Evolutionary conservation across 1,140 invertebrate species (phyloP).

Genomic region (Drosophila equinoxialis): DNA sequence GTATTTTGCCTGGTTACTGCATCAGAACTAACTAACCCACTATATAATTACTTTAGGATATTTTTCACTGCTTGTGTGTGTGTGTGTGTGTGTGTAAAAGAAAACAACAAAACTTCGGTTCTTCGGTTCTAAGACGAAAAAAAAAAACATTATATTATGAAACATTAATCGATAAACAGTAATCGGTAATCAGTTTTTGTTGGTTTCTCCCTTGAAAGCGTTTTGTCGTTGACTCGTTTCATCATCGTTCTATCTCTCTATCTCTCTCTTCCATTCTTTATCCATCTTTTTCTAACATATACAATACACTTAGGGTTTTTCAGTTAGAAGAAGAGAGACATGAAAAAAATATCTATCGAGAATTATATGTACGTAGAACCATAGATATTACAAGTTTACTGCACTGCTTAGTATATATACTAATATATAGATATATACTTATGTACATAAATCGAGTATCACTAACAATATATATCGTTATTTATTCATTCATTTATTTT

Average conservation of each 20-base stretch:
- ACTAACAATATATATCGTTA: slow-evolving; percentile 75
- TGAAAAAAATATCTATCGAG: slow-evolving; percentile 42
- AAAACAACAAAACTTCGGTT: slow-evolving; percentile 49
- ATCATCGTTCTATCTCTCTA: slow-evolving; percentile 15
- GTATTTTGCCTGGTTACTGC: slow-evolving; percentile 72
- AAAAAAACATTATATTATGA: slow-evolving; percentile 27
- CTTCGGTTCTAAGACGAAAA: slow-evolving; percentile 23
- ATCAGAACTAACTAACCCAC: slow-evolving; percentile 67
- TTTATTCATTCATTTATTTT: slow-evolving; percentile 47
- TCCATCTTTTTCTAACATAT: slow-evolving; percentile 25
- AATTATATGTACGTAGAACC: slow-evolving; percentile 13
- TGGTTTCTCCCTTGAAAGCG: slow-evolving; percentile 56
- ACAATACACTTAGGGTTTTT: slow-evolving; percentile 44
- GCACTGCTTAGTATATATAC: slow-evolving; percentile 51
- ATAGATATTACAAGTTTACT: slow-evolving; percentile 47
- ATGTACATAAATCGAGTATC: slow-evolving; percentile 72
- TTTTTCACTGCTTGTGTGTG: slow-evolving; percentile 26
- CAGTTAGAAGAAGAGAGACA: slow-evolving; percentile 46
- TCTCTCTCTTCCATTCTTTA: neutral
- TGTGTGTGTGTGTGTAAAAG: slow-evolving; percentile 30
- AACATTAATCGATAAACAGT: slow-evolving; percentile 38
- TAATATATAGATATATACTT: neutral
- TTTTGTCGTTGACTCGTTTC: slow-evolving; percentile 61
- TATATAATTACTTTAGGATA: slow-evolving; percentile 70
- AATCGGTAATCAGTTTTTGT: slow-evolving; percentile 27